Percentiles rank a stretch among this genome's conserved stretches.
Conservation (phyloP, 1,140 invertebrate genomes). For the Lethocerus indicus region DNA sequence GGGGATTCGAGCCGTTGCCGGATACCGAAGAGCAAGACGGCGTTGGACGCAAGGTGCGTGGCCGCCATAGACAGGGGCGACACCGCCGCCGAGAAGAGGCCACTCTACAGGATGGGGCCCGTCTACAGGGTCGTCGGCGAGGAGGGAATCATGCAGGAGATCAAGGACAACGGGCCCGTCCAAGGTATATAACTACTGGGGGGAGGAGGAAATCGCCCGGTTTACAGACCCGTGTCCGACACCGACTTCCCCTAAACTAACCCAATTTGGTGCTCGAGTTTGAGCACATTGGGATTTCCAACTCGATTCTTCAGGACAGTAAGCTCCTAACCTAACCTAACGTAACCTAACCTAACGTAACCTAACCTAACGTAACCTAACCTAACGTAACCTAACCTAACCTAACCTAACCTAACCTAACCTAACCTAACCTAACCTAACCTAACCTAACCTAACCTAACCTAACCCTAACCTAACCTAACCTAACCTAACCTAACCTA, state of each 20-base stretch:
- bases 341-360: neutral
- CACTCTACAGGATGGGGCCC: conserved; percentile 61
- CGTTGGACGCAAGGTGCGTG: conserved; percentile 5
- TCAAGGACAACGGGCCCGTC: conserved; percentile 79
- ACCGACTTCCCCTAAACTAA: neutral
- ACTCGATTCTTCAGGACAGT: neutral
- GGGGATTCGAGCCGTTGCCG: conserved; percentile 38
- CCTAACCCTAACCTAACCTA: too few species aligned
- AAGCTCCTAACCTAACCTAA: neutral
- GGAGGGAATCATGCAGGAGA: conserved; percentile 82
- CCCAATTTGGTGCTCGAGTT: conserved; percentile 1
- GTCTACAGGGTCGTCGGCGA: conserved; percentile 62
- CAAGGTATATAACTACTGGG: conserved; percentile 44
- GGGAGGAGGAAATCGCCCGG: neutral
- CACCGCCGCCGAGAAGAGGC: conserved; percentile 19
- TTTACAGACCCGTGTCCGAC: neutral
- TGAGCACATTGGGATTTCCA: neutral
- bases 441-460: too few species aligned
- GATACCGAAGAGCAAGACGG: conserved; percentile 23
- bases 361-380: neutral
- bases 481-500: too few species aligned
- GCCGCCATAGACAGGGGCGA: too few species aligned
- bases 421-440: too few species aligned
- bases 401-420: too few species aligned
- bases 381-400: too few species aligned